Conservation (phyloP, 1,140 invertebrate species). For the Parasteatoda tepidariorum region DNA sequence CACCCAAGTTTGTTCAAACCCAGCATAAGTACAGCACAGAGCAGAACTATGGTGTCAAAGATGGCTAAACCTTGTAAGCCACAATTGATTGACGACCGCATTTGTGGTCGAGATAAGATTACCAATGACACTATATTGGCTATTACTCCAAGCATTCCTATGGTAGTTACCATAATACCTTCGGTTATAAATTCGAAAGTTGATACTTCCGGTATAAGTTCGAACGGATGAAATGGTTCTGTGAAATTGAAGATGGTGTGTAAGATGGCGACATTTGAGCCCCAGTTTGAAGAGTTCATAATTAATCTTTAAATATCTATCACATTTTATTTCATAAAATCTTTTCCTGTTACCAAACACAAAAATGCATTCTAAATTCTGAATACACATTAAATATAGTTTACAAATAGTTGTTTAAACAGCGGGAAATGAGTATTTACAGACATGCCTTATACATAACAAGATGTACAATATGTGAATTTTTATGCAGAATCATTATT, state of each 20-base stretch:
- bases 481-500: no score
- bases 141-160: constrained; percentile 33
- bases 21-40: constrained; percentile 38
- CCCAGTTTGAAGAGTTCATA: constrained; percentile 27
- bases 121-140: constrained; percentile 48
- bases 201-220: constrained; percentile 14
- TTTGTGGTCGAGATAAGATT: constrained; percentile 44
- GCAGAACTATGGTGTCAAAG: constrained; percentile 43
- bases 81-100: constrained; percentile 52
- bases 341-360: no score
- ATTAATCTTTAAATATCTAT: neutral
- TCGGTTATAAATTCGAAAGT: constrained; percentile 55
- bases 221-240: neutral
- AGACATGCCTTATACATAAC: no score
- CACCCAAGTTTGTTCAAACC: constrained; percentile 44
- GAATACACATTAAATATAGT: no score
- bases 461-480: no score
- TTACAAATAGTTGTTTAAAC: no score
- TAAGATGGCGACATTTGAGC: neutral
- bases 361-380: no score
- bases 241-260: constrained; percentile 7
- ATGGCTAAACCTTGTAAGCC: constrained; percentile 44
- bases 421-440: no score
- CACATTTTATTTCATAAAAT: neutral
- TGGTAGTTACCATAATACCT: constrained; percentile 24